These are phyloP conservation scores for Alentia gelatinosa DNA, from an alignment of 2,888 invertebrate genomes.

Conservation along the genomic window DNA sequence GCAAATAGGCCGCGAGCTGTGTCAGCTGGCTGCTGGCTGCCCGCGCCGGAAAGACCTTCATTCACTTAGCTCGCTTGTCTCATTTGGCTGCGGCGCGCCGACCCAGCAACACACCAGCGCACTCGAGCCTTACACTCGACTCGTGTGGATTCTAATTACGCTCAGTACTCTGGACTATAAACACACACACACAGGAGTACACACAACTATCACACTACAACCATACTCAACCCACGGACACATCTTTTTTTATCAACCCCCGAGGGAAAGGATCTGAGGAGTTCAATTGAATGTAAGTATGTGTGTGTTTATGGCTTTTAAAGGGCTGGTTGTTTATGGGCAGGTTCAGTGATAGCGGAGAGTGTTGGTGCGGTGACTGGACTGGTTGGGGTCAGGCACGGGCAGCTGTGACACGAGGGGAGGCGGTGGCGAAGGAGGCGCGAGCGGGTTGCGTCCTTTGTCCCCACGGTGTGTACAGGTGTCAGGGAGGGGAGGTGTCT, in stretches of 20 bases:
- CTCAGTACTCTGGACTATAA: not conserved
- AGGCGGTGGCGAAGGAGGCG: not conserved
- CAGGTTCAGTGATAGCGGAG: too few relatives aligned
- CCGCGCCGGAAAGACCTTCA: not conserved
- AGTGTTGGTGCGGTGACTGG: not conserved
- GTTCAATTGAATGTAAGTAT: not conserved
- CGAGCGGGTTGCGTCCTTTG: not conserved
- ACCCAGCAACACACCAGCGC: not conserved
- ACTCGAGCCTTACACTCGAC: not conserved
- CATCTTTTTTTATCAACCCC: not conserved
- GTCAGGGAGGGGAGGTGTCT: not conserved
- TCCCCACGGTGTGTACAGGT: constrained; percentile 13
- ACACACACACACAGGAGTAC: not conserved
- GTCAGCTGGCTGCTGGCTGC: not conserved
- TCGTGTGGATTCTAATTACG: constrained; percentile 16
- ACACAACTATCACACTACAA: not conserved
- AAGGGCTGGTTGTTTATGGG: not conserved
- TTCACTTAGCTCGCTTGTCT: not conserved
- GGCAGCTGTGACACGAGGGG: not conserved
- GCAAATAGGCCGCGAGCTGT: constrained; percentile 17
- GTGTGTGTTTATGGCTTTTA: not conserved
- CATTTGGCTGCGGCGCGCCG: not conserved
- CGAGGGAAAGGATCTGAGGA: not conserved
- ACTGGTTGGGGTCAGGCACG: not conserved
- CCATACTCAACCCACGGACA: not conserved